Evolutionary conservation across 2,888 invertebrate genomes (phyloP), one percentile per base, ranked within the genome.

Genomic region (Drosophila mimetica): DNA sequence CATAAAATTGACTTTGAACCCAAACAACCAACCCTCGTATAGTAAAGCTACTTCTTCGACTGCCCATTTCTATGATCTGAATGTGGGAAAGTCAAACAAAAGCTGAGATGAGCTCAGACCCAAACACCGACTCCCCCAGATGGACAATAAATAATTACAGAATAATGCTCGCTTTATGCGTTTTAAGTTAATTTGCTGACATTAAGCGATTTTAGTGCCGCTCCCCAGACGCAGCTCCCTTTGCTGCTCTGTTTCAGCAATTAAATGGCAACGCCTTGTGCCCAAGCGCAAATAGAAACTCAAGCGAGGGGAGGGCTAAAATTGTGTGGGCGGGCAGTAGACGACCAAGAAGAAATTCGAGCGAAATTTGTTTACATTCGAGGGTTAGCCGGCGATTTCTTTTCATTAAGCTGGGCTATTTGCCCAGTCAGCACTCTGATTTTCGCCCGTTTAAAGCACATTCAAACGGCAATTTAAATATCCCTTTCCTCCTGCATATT

Each of bases 121-220:
- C 25, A 7, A 25, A 8, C 25, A 18, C 2, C 22, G 25, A 36
- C 18, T 30, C 36, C 52, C 41, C 22, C 32, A 22, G 42, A 63
- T 52, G 51, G 20, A 70, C 71, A 58, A 77, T 77, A 86, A 79
- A 89, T 85, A 86, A 79, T 88, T 77, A 88, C 89, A 83, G 79
- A 88, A 88, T 89, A 89, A 89, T 85, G 84, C 65, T 52, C 83
- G 77, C 86, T 86, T 81, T 86, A 88, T 81, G 85, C 79, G 88
- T 83, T 86, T 88, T 86, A 89, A 89, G 89, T 87, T 87, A 89
- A 89, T 87, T 89, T 88, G 76, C 75, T 76, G 82, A 87, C 87
- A 86, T 87, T 87, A 85, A 72, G 80, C 75, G 80, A 85, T 86
- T 86, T 82, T 71, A 79, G 71, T 82, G 52, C 55, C 61, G 53